phyloP scores from a whole-genome alignment of 2,888 invertebrate genomes.

The Pteria penguin region DNA sequence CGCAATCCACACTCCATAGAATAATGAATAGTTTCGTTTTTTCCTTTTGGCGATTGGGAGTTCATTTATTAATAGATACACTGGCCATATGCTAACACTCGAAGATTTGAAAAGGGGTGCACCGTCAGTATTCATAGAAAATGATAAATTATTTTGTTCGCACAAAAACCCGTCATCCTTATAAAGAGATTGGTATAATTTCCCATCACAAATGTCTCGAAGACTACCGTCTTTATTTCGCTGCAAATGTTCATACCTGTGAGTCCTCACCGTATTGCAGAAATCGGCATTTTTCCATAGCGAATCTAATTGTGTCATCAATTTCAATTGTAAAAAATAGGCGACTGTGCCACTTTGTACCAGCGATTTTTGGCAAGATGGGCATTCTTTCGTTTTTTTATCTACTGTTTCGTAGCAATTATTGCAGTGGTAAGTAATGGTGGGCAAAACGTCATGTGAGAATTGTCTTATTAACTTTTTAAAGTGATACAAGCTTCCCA shows the following conservation, averaged over 20 bases:
- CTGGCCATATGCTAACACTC: conserved; percentile 28
- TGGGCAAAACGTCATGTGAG: not conserved
- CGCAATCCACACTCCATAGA: conserved; percentile 19
- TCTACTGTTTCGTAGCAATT: not conserved
- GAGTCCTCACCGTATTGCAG: conserved; percentile 18
- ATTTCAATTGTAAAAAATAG: conserved; percentile 31
- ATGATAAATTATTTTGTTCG: conserved; percentile 29
- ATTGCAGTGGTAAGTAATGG: conserved; percentile 3
- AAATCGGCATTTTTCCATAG: conserved; percentile 32
- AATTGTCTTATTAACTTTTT: not conserved
- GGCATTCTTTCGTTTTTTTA: not conserved
- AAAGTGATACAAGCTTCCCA: conserved; percentile 1
- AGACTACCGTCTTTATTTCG: not conserved
- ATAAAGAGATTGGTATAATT: conserved; percentile 22
- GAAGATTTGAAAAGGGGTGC: conserved; percentile 22
- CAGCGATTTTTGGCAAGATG: conserved; percentile 11
- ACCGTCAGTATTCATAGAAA: conserved; percentile 34
- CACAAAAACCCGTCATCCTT: conserved; percentile 4
- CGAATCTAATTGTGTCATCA: conserved; percentile 14
- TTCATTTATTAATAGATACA: conserved; percentile 37
- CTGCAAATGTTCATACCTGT: conserved; percentile 29
- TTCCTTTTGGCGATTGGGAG: conserved; percentile 17
- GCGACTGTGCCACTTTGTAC: conserved; percentile 5
- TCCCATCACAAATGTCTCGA: conserved; percentile 32
- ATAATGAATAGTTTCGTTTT: conserved; percentile 9